A percentile compares a stretch with the other conserved stretches of the same genome.
These are phyloP conservation scores for Pogonognathellus flavescens DNA, from an alignment of 1,140 invertebrate species.

Conservation along the genomic window DNA sequence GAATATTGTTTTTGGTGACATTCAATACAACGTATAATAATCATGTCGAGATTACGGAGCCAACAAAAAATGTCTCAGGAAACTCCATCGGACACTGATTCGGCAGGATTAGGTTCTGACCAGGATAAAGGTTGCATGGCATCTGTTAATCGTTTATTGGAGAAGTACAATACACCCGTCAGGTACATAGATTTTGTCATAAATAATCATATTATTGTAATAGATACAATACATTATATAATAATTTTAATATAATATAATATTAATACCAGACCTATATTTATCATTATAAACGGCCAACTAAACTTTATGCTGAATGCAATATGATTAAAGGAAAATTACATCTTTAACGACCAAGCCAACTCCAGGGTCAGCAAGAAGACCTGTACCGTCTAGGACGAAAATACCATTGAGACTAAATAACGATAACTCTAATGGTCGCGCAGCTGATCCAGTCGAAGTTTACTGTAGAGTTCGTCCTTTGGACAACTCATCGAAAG, in stretches of 20 bases:
- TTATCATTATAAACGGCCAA: background rate
- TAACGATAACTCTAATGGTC: slow-evolving; percentile 8
- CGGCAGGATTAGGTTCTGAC: slow-evolving; percentile 14
- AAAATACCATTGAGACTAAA: background rate
- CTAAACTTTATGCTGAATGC: background rate
- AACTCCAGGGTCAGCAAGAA: slow-evolving; percentile 7
- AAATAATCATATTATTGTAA: background rate
- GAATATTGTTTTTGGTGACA: background rate
- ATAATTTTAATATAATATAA: too few relatives aligned
- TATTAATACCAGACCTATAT: too few relatives aligned
- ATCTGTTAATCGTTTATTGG: slow-evolving; percentile 31
- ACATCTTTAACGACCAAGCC: background rate
- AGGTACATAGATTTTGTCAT: background rate
- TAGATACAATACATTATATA: background rate
- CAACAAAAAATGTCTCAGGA: background rate
- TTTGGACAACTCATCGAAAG: slow-evolving; percentile 74
- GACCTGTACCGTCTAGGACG: background rate
- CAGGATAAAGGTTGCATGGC: slow-evolving; percentile 1
- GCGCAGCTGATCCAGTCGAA: slow-evolving; percentile 79
- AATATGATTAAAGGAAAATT: background rate
- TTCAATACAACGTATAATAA: background rate
- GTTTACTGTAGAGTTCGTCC: slow-evolving; percentile 88
- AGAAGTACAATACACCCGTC: background rate
- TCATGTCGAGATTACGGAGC: slow-evolving; percentile 11
- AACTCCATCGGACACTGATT: slow-evolving; percentile 5